Evolutionary conservation across 2,797 vertebrate genomes (phyloP), one percentile per base, ranked within the genome.

Genomic region (Phrynocephalus vlangalii): DNA sequence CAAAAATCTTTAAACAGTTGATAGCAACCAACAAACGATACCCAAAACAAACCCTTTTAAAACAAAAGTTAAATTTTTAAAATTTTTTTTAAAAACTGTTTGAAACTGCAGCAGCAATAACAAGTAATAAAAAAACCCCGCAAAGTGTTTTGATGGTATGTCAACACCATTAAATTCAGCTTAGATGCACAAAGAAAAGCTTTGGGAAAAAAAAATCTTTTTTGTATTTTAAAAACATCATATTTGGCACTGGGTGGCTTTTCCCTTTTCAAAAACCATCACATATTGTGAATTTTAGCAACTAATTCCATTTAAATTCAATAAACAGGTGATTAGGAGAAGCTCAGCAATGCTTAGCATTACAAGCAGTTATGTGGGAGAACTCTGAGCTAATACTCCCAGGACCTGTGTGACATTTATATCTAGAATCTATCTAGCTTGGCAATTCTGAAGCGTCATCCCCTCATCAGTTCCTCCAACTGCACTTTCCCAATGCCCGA

Each of bases 61-160:
- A 63, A 83, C 70, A 83, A 83, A 84, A 56, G 11, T 60, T 83
- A 60, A n/a, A n/a, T 24, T 84, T 50, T 75, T 7, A 52, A 63
- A 75, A 24, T 30, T n/a, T 22, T 26, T 7, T 38, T 38, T 60
- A 60, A 33, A 83, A 75, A 60, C 2, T 84, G 52, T 72, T 81
- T 63, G 73, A 63, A n/a, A 28, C 30, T 79, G 77, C 30, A 70
- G 60, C 22, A 71, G 33, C 67, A 71, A 56, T 83, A 56, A 72
- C 50, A 10, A 15, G 70, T 6, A 28, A 9, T 44, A n/a, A n/a
- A n/a, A n/a, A 18, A 63, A 24, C n/a, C 26, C 50, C 48, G 16
- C 68, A 48, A 5, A 81, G 24, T 56, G 1, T 56, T 15, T 22
- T 80, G 70, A 63, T 6, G 22, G 71, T n/a, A 28, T 30, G 33